Evolutionary conservation across 2,797 vertebrate species (phyloP), one percentile per base, ranked within the genome.

Genomic region (Notolepis coatsorum): DNA sequence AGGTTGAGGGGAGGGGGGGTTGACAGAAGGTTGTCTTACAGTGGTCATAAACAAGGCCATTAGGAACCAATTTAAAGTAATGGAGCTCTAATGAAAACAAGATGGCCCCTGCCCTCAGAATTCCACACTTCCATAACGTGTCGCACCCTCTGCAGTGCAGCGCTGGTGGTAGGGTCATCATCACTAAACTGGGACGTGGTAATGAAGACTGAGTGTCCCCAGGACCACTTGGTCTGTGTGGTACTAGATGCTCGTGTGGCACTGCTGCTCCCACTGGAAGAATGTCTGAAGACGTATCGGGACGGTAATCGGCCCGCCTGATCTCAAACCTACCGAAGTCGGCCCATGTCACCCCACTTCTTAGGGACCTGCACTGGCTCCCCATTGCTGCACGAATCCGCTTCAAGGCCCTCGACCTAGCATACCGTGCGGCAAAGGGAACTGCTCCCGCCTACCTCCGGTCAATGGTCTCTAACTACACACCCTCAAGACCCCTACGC

Each of bases 31-130:
- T 61, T 41, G 61, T 61, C 76, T 70, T 66, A 61, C 68, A 59
- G 24, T 42, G 71, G 77, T 73, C 81, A 79, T 87, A 85, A 91
- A 88, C 85, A 66, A 73, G 65, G 21, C 80, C 79, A 88, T 91
- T 91, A 91, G 80, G 74, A 89, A 85, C 85, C 79, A 81, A 82
- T 90, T 91, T 75, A 66, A 79, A 61, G 46, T 85, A 84, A 87
- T 86, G 76, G 70, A 24, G 59, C 65, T 45, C 39, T 89, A 90
- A 91, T 92, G 79, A 85, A 84, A 75, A 75, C 86, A 90, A 85
- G 72, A 87, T 84, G 77, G 70, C 53, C 27, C 42, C 25, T 56
- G 61, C 56, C 58, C 49, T 61, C 59, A 48, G 52, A 71, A 43
- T 46, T 65, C 56, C 57, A 37, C 42, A 2, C 57, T 61, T 54